These are phyloP conservation scores for Sitta carolinensis DNA, from an alignment of 2,797 vertebrate species.

Conservation along the genomic window DNA sequence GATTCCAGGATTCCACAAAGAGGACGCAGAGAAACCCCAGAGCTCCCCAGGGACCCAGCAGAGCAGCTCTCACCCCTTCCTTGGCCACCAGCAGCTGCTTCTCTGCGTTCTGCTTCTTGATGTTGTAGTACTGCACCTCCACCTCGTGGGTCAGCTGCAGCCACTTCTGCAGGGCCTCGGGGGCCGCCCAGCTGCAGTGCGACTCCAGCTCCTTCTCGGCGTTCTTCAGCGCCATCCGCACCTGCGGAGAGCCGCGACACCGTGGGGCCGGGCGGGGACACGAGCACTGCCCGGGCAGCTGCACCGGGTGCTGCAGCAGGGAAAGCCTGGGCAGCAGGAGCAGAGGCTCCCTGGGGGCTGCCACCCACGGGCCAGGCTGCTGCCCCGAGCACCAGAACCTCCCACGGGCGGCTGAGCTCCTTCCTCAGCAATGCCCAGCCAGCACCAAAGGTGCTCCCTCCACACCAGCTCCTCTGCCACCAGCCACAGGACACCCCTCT, in stretches of 20 bases:
- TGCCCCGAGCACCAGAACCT: neutral
- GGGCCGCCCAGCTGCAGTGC: constrained; percentile 89
- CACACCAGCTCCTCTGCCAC: accelerated
- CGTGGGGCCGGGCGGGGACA: neutral
- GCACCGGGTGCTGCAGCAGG: neutral
- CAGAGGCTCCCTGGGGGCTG: neutral
- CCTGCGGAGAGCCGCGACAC: constrained; percentile 65
- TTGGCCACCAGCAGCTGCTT: constrained; percentile 94
- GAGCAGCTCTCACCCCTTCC: constrained; percentile 85
- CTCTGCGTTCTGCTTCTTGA: constrained; percentile 97
- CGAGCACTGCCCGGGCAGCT: neutral
- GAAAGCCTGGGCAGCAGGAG: neutral
- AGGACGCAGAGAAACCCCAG: neutral
- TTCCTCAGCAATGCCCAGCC: neutral
- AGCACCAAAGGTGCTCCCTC: accelerated
- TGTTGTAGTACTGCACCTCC: constrained; percentile 97
- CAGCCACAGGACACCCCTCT: neutral
- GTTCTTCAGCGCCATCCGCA: constrained; percentile 95
- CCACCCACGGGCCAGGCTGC: neutral
- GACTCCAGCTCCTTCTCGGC: constrained; percentile 97
- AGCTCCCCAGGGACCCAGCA: accelerated
- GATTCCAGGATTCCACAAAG: neutral
- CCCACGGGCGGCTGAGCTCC: accelerated
- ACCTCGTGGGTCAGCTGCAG: constrained; percentile 98
- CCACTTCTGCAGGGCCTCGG: constrained; percentile 94